Evolutionary conservation across 1,140 invertebrate species (phyloP).

Genomic region (Atta cephalotes): DNA sequence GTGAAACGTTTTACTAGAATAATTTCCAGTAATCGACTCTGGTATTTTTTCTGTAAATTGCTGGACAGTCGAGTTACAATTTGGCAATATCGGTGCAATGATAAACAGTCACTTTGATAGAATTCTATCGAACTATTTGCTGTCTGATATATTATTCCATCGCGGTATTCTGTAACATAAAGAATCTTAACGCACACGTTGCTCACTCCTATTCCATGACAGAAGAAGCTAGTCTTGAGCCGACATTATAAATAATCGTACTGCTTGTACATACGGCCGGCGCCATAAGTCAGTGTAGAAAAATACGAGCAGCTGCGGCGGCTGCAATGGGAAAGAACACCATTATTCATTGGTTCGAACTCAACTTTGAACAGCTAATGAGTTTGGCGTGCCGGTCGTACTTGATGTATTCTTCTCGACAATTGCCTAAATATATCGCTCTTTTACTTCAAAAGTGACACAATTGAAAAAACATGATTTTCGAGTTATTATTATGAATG

Average conservation of each 20-base stretch:
- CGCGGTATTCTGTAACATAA: conserved; percentile 17
- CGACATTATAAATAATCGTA: conserved; percentile 70
- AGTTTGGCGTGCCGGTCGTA: conserved; percentile 67
- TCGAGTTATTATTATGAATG: no score
- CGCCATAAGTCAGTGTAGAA: conserved; percentile 67
- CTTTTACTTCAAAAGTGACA: no score
- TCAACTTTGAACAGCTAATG: conserved; percentile 65
- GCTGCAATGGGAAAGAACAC: conserved; percentile 60
- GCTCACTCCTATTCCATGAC: conserved; percentile 51
- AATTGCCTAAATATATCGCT: conserved; percentile 41
- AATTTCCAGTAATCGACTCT: conserved; percentile 36
- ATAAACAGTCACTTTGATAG: conserved; percentile 22
- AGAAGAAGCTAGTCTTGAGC: conserved; percentile 63
- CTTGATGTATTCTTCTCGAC: conserved; percentile 36
- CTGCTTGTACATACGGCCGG: conserved; percentile 51
- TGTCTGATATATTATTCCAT: conserved; percentile 15
- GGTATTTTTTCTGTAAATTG: not conserved
- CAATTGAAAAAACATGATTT: no score
- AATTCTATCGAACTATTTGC: conserved; percentile 3
- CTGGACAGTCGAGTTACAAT: conserved; percentile 7
- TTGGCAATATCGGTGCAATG: conserved; percentile 3
- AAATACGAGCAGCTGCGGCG: conserved; percentile 60
- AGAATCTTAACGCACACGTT: conserved; percentile 35
- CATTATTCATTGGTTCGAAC: conserved; percentile 73
- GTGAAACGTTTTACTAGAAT: conserved; percentile 35